Evolutionary conservation across 2,113 vertebrate genomes (phyloP).

Genomic region (Erinaceus europaeus): DNA sequence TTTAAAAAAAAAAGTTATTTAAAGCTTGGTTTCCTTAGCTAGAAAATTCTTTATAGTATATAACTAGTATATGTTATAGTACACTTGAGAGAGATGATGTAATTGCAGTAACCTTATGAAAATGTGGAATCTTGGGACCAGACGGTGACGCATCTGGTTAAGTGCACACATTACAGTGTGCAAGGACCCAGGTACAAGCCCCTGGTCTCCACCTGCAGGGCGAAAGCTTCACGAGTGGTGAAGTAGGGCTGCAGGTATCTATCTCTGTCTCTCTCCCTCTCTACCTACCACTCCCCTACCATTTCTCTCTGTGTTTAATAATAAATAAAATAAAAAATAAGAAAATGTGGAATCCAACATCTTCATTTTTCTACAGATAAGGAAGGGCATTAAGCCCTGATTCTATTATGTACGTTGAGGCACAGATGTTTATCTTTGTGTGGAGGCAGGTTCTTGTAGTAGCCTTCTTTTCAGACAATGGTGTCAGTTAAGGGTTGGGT

Average conservation of each 20-base stretch:
- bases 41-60: not conserved
- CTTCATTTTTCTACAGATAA: not conserved
- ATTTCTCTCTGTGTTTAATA: too few relatives aligned
- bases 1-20: not conserved
- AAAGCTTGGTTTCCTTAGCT: fast-evolving
- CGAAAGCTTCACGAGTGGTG: too few relatives aligned
- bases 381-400: not conserved
- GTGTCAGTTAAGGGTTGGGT: not conserved
- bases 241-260: too few relatives aligned
- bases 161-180: too few relatives aligned
- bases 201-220: too few relatives aligned
- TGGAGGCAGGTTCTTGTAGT: not conserved
- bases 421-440: not conserved
- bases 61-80: not conserved
- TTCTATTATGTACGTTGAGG: not conserved
- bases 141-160: too few relatives aligned
- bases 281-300: too few relatives aligned
- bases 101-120: not conserved
- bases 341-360: not conserved
- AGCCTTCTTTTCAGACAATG: not conserved
- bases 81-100: too few relatives aligned
- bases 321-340: too few relatives aligned
- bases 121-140: too few relatives aligned
- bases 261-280: too few relatives aligned
- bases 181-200: too few relatives aligned